Base-by-base conservation (phyloP, 2,797 vertebrate genomes). In the Fistularia commersonii region DNA sequence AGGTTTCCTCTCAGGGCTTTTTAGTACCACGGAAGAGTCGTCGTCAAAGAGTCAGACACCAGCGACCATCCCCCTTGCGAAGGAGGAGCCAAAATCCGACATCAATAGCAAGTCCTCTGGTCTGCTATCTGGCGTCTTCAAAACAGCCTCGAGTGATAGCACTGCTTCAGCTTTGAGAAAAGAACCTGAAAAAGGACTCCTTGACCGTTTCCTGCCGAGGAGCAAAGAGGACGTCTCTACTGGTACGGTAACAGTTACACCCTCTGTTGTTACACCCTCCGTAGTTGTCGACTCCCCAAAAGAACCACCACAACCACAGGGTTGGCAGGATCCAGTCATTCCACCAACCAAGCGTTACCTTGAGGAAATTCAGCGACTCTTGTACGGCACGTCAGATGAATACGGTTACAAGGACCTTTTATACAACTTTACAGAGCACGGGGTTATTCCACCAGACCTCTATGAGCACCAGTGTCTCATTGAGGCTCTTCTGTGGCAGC, bases 1-100 rank as follows among this genome's bases (percentile, higher is more conserved):
- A 70, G 82, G 88, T n/a, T 87, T 95, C 56, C 78, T 94, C 38
- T 92, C 92, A 65, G 89, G 90, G 43, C 76, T 95, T 62, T 90
- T 94, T 76, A 88, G 71, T 64, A 63, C 57, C 44, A 82, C 88
- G 47, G 89, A 64, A 51, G 92, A 92, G 44, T 34, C 79, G 15
- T 44, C 46, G 54, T 81, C 89, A 69, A 85, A 82, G 38, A 39
- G 42, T 49, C 61, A 84, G 58, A 81, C 86, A 31, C 45, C 53
- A 64, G 57, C 73, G 50, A 11, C 34, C 31, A 35, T 54, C 57
- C 40, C 60, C 6, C 44, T 38, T 61, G 63, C 11, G 5, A 77
- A 68, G 8, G 82, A 85, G 42, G 84, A 81, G 34, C 45, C 64
- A 64, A 80, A 84, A 64, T 66, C 33, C 10, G 67, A 32, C 39